Evolutionary conservation across 1,140 invertebrate genomes (phyloP), one percentile per base, ranked within the genome.

Genomic region (Agraylea sexmaculata): DNA sequence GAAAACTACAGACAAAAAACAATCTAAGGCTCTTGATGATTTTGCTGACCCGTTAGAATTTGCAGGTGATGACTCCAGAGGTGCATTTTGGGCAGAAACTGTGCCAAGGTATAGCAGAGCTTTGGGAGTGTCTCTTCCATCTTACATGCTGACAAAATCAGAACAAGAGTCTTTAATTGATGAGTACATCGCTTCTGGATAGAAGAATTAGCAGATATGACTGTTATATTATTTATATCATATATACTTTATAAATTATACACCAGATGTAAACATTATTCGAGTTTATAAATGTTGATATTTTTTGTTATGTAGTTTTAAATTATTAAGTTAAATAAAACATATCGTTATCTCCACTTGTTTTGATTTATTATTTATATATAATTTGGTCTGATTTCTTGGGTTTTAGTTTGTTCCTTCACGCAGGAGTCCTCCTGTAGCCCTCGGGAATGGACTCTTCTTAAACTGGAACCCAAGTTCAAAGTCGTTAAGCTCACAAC

Each of bases 141-240:
- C 66, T 41, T 81, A 70, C 51, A 80, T 81, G 77, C 50, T 80
- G 18, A 60, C 68, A 23, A 73, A 68, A 51, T 77, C 77, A 18
- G 74, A 78, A 30, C 71, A 74, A 38, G 78, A 83, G 55, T 60
- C 58, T 43, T 68, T 72, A 32, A 80, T 81, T 50, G 78, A 81
- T 49, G 71, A 73, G 51, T n/a, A 18, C 19, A n/a, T 48, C 11
- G 38, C 46, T 29, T 18, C 30, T 3, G 41, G 33, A 7, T n/a
- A n/a, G n/a, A n/a, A n/a, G n/a, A n/a, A n/a, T n/a, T n/a, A n/a
- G n/a, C n/a, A n/a, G n/a, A n/a, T n/a, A n/a, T n/a, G n/a, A n/a
- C n/a, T n/a, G n/a, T n/a, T n/a, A n/a, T n/a, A n/a, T n/a, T n/a
- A n/a, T n/a, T n/a, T n/a, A n/a, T n/a, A n/a, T n/a, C n/a, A n/a